Base-by-base conservation (phyloP, 2,888 invertebrate genomes). In the Laspeyria flexula region DNA sequence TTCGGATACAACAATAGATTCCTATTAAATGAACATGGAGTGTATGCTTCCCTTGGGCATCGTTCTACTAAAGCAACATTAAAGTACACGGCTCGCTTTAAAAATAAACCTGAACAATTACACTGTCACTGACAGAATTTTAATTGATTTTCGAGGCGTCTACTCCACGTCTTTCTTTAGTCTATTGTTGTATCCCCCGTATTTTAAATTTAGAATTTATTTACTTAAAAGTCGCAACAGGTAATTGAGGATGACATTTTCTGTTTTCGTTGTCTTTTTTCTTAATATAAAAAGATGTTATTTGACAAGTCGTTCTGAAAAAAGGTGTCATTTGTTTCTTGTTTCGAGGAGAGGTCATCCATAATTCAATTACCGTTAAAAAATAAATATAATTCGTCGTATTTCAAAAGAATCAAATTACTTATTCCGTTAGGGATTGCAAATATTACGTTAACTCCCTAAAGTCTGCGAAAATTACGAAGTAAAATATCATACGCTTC, bases 1-100 rank as follows among this genome's bases (percentile, higher is more conserved):
- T 25, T 33, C 46, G 47, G 57, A 74, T 64, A 68, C 48, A 68
- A 79, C 85, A 85, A 85, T 85, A 84, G 80, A 78, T 81, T 73
- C 76, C 81, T 79, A 83, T 88, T 86, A 85, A 81, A 79, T 66
- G 79, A 81, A 82, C 81, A 79, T 78, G 73, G 74, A 55, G 64
- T 59, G 63, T 71, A 79, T 77, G 71, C 57, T 54, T 65, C 86
- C 82, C 81, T 39, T 53, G 81, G 80, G 86, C 63, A 72, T 68
- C 73, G 71, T 83, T 78, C 66, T 61, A 72, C 78, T 75, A 79
- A 74, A 72, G 66, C 73, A 59, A 59, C 43, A 68, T 64, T 70
- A 29, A 9, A 39, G 40, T 41, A 35, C 40, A 41, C 23, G 9
- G 68, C 62, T 69, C 70, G 68, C 62, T 83, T 80, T 74, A 77